phyloP scores from a whole-genome alignment of 2,113 vertebrate species.

The Lampris incognitus region DNA sequence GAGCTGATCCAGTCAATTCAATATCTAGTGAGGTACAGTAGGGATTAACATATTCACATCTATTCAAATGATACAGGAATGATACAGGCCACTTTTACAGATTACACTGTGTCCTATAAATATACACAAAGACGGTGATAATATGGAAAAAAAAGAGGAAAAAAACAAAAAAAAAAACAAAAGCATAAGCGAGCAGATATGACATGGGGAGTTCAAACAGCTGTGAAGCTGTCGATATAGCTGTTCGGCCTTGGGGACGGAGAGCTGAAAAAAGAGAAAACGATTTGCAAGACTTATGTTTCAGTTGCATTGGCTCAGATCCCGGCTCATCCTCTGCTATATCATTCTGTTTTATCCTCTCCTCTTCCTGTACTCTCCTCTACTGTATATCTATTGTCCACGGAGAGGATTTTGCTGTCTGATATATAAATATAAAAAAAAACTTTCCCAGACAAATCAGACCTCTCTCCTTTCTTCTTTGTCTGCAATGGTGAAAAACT shows the following conservation, averaged over 20 bases:
- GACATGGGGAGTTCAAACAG: constrained; percentile 69
- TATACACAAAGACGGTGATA: constrained; percentile 66
- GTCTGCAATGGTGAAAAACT: not conserved
- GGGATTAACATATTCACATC: constrained; percentile 78
- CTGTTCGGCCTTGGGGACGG: constrained; percentile 35
- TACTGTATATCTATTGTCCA: not conserved
- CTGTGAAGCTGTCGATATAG: constrained; percentile 38
- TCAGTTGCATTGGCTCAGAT: constrained; percentile 13
- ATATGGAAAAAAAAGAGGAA: constrained; percentile 16
- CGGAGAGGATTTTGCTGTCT: not conserved
- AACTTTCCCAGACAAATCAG: not conserved
- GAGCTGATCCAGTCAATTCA: constrained; percentile 73
- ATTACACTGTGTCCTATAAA: constrained; percentile 73
- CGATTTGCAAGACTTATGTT: constrained; percentile 37
- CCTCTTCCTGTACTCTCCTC: constrained; percentile 1
- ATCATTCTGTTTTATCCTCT: constrained; percentile 13
- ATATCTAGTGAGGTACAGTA: constrained; percentile 58
- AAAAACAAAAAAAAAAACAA: constrained; percentile 35
- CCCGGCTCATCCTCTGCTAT: constrained; percentile 2
- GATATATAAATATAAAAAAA: not conserved
- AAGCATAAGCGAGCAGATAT: constrained; percentile 48
- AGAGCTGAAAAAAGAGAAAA: constrained; percentile 16
- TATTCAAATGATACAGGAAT: constrained; percentile 69
- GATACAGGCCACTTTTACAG: constrained; percentile 64
- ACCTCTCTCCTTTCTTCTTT: not conserved